Percentiles rank a stretch among this genome's conserved stretches.
Conservation (phyloP, 1,140 invertebrate species). For the Tetragonula clypearis region DNA sequence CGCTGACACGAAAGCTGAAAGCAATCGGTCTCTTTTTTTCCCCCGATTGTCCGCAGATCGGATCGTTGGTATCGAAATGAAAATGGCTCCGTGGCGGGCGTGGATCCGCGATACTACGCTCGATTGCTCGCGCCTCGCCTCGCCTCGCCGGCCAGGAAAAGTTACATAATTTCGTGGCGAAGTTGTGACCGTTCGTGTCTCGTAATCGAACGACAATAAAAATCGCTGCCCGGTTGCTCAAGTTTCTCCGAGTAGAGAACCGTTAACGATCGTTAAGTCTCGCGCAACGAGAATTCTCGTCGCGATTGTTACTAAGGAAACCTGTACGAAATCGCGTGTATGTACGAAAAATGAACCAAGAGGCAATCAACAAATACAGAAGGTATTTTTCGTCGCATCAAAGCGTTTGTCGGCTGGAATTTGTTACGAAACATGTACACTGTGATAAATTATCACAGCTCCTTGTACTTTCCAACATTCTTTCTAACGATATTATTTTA, state of each 20-base stretch:
- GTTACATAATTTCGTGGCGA: slow-evolving; percentile 40
- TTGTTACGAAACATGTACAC: no score
- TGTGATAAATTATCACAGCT: no score
- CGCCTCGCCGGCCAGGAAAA: slow-evolving; percentile 8
- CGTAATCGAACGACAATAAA: slow-evolving; percentile 34
- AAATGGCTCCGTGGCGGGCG: slow-evolving; percentile 15
- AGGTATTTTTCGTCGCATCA: no score
- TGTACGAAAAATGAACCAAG: no score
- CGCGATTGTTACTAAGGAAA: not conserved
- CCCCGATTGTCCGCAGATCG: not conserved
- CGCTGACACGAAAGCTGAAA: not conserved
- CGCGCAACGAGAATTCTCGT: not conserved
- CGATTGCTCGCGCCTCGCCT: slow-evolving; percentile 33
- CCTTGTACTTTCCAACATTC: no score
- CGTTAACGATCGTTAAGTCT: not conserved
- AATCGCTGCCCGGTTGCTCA: slow-evolving; percentile 21
- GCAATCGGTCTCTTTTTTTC: not conserved
- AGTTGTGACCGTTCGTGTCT: slow-evolving; percentile 31
- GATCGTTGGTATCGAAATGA: not conserved
- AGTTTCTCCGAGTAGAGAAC: slow-evolving; percentile 30
- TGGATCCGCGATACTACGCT: slow-evolving; percentile 32
- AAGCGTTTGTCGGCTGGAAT: no score
- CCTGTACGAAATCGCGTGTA: not conserved
- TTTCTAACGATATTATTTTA: no score
- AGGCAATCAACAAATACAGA: no score